These are phyloP conservation scores for Tanaodytes sp. DNA, from an alignment of 2,888 invertebrate species.

Conservation along the genomic window DNA sequence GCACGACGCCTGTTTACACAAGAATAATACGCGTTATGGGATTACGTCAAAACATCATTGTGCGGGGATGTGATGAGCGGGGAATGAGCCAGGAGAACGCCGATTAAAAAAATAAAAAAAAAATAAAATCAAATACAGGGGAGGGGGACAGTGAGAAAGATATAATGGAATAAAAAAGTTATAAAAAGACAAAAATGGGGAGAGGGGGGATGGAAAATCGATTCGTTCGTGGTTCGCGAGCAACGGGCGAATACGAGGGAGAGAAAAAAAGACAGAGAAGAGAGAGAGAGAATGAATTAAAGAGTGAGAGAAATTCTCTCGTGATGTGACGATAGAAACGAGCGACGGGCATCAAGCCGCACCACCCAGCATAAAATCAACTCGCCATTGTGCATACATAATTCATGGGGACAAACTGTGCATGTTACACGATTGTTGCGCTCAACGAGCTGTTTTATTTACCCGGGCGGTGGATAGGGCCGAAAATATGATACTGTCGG, in stretches of 20 bases:
- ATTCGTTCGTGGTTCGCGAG: too few relatives aligned
- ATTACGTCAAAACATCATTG: slow-evolving; percentile 71
- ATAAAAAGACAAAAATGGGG: too few relatives aligned
- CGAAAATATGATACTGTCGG: slow-evolving; percentile 31
- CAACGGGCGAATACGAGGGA: not conserved
- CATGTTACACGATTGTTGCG: slow-evolving; percentile 35
- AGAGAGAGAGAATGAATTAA: not conserved
- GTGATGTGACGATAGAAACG: slow-evolving; percentile 48
- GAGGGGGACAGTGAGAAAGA: not conserved
- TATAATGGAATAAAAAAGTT: slow-evolving; percentile 22
- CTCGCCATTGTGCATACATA: slow-evolving; percentile 62
- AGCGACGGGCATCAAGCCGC: slow-evolving; percentile 54
- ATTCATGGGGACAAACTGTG: slow-evolving; percentile 52
- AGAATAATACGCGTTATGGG: slow-evolving; percentile 70
- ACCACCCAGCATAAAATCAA: slow-evolving; percentile 66
- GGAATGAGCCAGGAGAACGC: slow-evolving; percentile 40
- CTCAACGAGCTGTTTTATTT: slow-evolving; percentile 49
- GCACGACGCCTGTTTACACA: slow-evolving; percentile 65
- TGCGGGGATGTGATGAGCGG: slow-evolving; percentile 51
- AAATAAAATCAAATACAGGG: not conserved
- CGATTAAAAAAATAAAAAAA: slow-evolving; percentile 41
- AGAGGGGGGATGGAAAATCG: slow-evolving; percentile 53
- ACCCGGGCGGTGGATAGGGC: slow-evolving; percentile 18
- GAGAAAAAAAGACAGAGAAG: not conserved
- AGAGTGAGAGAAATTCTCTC: not conserved